These are phyloP conservation scores for Cheumatopsyche charites DNA, from an alignment of 1,140 invertebrate species.

Conservation along the genomic window DNA sequence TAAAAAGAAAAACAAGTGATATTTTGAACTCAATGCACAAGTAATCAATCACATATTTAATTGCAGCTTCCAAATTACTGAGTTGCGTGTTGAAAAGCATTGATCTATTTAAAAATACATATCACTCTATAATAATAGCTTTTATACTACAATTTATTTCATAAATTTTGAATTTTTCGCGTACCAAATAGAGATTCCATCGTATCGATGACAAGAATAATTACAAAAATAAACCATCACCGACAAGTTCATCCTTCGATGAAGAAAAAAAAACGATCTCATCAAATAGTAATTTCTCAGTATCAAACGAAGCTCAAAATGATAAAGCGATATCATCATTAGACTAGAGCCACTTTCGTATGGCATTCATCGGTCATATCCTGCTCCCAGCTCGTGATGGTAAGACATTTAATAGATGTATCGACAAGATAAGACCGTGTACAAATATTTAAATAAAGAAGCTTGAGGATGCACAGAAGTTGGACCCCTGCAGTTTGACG, in stretches of 20 bases:
- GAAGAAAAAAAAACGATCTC: background rate
- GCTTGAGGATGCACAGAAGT: conserved; percentile 34
- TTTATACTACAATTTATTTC: too few relatives aligned
- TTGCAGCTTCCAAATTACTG: conserved; percentile 29
- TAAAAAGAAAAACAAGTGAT: background rate
- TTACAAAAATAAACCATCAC: too few relatives aligned
- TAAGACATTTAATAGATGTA: conserved; percentile 11
- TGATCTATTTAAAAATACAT: conserved; percentile 13
- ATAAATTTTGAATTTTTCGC: too few relatives aligned
- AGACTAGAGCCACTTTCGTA: background rate
- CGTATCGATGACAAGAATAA: conserved; percentile 1
- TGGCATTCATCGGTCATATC: conserved; percentile 21
- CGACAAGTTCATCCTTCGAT: too few relatives aligned
- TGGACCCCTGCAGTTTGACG: conserved; percentile 40
- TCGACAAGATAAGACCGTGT: conserved; percentile 17
- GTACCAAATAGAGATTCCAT: background rate
- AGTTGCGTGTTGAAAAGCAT: conserved; percentile 32
- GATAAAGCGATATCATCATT: conserved; percentile 3
- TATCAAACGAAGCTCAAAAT: too few relatives aligned
- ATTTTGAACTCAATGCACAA: background rate
- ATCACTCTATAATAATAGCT: too few relatives aligned
- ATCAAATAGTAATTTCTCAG: too few relatives aligned
- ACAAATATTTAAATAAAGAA: conserved; percentile 36
- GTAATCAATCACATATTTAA: conserved; percentile 33
- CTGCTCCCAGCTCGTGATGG: conserved; percentile 15